phyloP scores from a whole-genome alignment of 2,888 invertebrate genomes.

The Drosophila kambysellisi region DNA sequence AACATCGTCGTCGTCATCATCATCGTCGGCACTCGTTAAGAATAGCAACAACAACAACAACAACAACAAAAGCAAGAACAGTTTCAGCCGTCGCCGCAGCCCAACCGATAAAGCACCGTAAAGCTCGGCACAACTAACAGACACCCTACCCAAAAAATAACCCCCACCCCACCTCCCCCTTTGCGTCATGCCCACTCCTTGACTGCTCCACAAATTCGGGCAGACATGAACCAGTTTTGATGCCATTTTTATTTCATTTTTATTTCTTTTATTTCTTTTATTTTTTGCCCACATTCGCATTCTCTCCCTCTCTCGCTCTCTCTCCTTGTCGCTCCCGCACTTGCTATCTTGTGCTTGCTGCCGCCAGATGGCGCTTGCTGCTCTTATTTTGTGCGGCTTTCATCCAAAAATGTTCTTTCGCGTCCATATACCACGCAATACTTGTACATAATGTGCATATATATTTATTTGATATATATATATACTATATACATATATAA shows the following conservation, averaged over 20 bases:
- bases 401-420: conserved; percentile 47
- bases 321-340: not conserved
- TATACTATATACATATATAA: not conserved
- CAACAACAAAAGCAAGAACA: conserved; percentile 4
- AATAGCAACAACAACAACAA: conserved; percentile 22
- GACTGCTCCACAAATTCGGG: conserved; percentile 51
- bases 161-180: conserved; percentile 1
- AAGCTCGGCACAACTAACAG: conserved; percentile 36
- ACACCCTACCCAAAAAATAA: conserved; percentile 12
- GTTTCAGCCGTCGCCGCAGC: conserved; percentile 26
- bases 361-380: conserved; percentile 64
- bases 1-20: conserved; percentile 41
- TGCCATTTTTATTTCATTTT: conserved; percentile 44
- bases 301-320: conserved; percentile 6
- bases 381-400: conserved; percentile 50
- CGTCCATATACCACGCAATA: conserved; percentile 15
- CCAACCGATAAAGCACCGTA: conserved; percentile 36
- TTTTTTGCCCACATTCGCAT: conserved; percentile 45
- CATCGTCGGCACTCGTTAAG: conserved; percentile 50
- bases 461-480: conserved; percentile 5
- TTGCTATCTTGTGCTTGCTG: conserved; percentile 22
- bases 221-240: conserved; percentile 73
- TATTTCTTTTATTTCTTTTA: conserved; percentile 34
- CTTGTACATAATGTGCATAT: conserved; percentile 13
- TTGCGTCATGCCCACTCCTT: not conserved